phyloP scores from a whole-genome alignment of 2,113 vertebrate species.

The Prionailurus bengalensis region DNA sequence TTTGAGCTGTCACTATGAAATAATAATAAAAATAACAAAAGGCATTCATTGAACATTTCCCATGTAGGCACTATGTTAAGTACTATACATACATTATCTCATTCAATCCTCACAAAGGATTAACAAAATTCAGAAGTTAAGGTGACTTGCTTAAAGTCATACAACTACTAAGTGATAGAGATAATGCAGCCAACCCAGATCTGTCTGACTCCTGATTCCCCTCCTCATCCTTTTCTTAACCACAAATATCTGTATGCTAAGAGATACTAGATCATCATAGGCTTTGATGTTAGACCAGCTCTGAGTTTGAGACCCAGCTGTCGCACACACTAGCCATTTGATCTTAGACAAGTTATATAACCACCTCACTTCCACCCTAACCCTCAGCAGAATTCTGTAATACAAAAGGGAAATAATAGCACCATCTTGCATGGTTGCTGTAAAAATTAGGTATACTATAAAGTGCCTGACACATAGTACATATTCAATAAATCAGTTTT shows the following conservation, averaged over 20 bases:
- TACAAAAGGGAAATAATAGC: slow-evolving; percentile 9
- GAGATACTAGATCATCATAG: background rate
- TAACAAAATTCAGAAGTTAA: background rate
- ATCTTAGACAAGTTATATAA: background rate
- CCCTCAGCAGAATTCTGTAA: background rate
- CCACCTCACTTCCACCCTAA: background rate
- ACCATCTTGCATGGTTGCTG: background rate
- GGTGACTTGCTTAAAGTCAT: background rate
- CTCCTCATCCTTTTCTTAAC: slow-evolving; percentile 19
- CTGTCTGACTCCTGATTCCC: background rate
- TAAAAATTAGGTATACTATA: background rate
- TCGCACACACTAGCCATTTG: background rate
- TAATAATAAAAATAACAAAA: slow-evolving; percentile 13
- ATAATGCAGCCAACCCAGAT: background rate
- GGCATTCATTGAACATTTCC: background rate
- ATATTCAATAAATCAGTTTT: background rate
- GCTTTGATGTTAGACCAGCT: background rate
- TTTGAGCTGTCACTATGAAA: slow-evolving; percentile 40
- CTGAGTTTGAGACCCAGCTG: background rate
- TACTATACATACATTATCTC: background rate
- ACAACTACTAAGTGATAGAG: background rate
- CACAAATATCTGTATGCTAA: background rate
- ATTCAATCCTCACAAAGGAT: background rate
- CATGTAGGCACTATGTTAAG: background rate
- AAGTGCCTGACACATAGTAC: background rate